Percentiles rank a stretch among this genome's conserved stretches.
Evolutionary conservation across 2,113 vertebrate genomes (phyloP).

Genomic region (Columbina picui): DNA sequence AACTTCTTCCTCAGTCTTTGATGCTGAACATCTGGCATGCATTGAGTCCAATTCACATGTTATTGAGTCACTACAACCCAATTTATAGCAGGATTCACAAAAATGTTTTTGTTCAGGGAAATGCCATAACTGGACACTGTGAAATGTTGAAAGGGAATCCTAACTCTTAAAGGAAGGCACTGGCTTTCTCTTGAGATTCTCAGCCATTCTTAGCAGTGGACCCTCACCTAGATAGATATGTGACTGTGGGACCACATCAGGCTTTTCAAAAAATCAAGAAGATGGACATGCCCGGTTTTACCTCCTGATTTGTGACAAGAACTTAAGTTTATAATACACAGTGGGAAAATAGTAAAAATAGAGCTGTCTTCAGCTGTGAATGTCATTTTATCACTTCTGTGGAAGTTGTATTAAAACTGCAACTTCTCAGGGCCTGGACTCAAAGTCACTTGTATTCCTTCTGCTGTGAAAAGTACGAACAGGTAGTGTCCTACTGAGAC

Average conservation of each 20-base stretch:
- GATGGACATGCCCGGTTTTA: neutral
- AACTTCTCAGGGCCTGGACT: neutral
- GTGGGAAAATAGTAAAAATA: neutral
- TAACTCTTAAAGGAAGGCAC: neutral
- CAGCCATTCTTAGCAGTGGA: neutral
- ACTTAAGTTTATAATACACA: neutral
- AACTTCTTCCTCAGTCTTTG: neutral
- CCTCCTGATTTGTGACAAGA: neutral
- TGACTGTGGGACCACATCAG: neutral
- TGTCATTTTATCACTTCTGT: neutral
- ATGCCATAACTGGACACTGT: neutral
- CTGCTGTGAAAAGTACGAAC: neutral
- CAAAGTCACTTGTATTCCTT: neutral
- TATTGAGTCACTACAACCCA: neutral
- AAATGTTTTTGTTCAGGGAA: neutral
- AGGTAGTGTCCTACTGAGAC: neutral
- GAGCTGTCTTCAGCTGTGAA: neutral
- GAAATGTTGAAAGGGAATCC: neutral
- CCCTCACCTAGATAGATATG: neutral
- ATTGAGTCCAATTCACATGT: neutral
- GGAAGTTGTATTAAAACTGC: neutral
- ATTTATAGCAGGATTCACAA: neutral
- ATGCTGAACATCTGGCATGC: neutral
- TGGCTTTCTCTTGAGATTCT: neutral
- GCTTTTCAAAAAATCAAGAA: neutral